Evolutionary conservation across 2,113 vertebrate species (phyloP).

Genomic region (Corynorhinus townsendii): DNA sequence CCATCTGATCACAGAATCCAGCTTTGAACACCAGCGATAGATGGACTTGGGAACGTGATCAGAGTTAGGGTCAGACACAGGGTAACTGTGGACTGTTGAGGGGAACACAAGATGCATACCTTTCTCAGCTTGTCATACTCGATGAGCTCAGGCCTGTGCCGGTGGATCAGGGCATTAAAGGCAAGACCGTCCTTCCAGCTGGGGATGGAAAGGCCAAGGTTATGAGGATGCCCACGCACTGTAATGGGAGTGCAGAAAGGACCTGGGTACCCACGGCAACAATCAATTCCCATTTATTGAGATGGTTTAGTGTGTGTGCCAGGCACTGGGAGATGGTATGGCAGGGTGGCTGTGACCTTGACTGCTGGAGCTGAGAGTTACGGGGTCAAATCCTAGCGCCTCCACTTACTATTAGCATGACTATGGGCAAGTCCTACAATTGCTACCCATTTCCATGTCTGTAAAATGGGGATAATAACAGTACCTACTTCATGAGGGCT

Average conservation of each 20-base stretch:
- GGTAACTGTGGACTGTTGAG: background rate
- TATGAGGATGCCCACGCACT: background rate
- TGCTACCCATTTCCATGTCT: background rate
- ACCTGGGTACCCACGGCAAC: accelerated
- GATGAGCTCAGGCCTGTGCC: slow-evolving; percentile 94
- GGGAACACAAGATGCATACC: slow-evolving; percentile 70
- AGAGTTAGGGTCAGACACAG: background rate
- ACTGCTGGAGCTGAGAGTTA: background rate
- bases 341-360: background rate
- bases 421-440: background rate
- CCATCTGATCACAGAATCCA: background rate
- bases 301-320: accelerated
- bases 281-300: background rate
- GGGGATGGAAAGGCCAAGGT: background rate
- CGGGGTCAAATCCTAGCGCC: background rate
- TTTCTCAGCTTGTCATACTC: slow-evolving; percentile 95
- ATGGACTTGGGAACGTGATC: background rate
- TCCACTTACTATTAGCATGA: background rate
- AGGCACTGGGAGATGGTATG: background rate
- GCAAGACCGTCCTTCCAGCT: slow-evolving; percentile 98
- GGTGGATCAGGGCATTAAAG: slow-evolving; percentile 96
- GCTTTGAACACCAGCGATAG: background rate
- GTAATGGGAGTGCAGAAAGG: accelerated
- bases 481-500: background rate
- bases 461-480: background rate